Conservation (phyloP, 2,113 vertebrate species). For the Tupaia tana region DNA sequence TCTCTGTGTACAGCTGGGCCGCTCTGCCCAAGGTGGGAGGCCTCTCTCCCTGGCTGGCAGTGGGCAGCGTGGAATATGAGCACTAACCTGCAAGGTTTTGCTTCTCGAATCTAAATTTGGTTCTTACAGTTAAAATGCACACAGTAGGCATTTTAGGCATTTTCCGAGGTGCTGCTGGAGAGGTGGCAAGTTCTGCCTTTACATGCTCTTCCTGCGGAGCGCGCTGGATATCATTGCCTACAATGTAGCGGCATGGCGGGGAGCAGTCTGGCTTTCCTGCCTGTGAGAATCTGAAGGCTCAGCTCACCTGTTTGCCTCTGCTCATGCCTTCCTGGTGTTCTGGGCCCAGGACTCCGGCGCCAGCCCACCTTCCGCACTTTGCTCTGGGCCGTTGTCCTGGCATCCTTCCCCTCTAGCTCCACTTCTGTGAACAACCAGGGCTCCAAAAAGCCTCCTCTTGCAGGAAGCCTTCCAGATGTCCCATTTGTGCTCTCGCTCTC, state of each 20-base stretch:
- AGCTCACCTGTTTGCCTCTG: neutral
- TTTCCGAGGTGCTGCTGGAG: neutral
- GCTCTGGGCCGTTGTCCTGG: neutral
- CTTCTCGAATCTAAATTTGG: neutral
- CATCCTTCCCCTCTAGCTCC: neutral
- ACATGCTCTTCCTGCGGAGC: neutral
- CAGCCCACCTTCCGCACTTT: too few relatives aligned
- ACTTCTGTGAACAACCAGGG: neutral
- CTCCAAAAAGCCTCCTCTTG: neutral
- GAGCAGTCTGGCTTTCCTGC: neutral
- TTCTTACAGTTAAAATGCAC: neutral
- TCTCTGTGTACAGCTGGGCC: neutral
- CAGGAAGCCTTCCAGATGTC: too few relatives aligned
- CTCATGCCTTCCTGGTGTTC: too few relatives aligned
- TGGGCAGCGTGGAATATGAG: neutral
- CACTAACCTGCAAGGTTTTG: neutral
- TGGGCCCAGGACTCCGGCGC: neutral
- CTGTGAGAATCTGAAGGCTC: neutral
- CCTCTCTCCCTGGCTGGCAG: neutral
- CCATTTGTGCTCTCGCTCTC: neutral
- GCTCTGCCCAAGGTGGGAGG: accelerated
- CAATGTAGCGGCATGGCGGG: neutral
- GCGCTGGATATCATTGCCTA: accelerated
- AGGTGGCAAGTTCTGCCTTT: neutral
- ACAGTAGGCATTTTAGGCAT: neutral